Evolutionary conservation across 2,113 vertebrate species (phyloP).

Genomic region (Boulengeromyrus knoepffleri): DNA sequence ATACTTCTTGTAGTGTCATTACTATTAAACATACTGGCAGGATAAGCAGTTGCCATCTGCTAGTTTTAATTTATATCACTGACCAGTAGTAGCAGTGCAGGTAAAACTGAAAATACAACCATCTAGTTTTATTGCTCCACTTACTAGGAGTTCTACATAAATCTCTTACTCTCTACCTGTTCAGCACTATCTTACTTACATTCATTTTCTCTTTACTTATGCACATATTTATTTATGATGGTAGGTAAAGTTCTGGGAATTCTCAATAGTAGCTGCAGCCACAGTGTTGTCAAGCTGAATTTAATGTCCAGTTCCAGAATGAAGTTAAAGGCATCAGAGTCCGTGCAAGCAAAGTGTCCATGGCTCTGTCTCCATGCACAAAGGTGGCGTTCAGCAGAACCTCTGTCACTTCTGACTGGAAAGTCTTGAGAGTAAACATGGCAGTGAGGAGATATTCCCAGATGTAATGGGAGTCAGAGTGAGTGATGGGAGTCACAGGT

Average conservation of each 20-base stretch:
- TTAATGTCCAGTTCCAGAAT: constrained; percentile 53
- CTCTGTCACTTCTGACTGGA: constrained; percentile 30
- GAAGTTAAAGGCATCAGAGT: constrained; percentile 60
- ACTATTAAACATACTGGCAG: neutral
- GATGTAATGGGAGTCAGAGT: neutral
- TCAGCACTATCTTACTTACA: neutral
- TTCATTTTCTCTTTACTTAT: neutral
- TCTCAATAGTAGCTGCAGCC: constrained; percentile 64
- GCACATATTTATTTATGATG: neutral
- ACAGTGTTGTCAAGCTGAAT: constrained; percentile 63
- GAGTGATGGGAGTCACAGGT: neutral
- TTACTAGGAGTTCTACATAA: neutral
- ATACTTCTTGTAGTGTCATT: neutral
- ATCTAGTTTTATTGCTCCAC: neutral
- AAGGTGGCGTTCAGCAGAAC: constrained; percentile 55
- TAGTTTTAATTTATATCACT: neutral
- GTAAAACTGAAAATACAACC: neutral
- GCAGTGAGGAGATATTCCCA: neutral
- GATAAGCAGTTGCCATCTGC: neutral
- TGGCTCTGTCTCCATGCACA: constrained; percentile 46
- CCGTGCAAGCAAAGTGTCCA: constrained; percentile 37
- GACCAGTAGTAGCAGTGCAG: neutral
- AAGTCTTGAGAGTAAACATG: constrained; percentile 38
- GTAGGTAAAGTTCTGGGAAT: constrained; percentile 10
- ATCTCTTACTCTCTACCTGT: neutral